Evolutionary conservation across 2,797 vertebrate genomes (phyloP).

Genomic region (Sebastes ruberrimus): DNA sequence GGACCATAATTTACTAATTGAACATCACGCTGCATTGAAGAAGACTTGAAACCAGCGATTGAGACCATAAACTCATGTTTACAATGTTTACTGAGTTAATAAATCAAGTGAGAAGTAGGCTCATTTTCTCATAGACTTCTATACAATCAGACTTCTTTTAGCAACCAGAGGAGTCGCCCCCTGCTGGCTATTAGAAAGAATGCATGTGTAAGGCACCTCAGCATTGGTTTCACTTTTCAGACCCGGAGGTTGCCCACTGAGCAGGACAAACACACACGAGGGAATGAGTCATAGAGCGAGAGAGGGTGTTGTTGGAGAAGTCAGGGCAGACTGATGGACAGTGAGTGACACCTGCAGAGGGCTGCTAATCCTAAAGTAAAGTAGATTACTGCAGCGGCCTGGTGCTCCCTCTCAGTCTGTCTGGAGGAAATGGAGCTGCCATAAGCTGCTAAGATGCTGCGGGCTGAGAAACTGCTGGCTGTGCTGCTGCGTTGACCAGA

Average conservation of each 20-base stretch:
- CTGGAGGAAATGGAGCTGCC: conserved; percentile 56
- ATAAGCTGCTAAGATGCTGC: conserved; percentile 47
- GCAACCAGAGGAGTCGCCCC: no score
- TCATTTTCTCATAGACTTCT: no score
- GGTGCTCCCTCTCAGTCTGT: conserved; percentile 29
- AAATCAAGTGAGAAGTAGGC: no score
- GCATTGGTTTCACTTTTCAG: no score
- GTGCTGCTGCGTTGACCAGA: conserved; percentile 17
- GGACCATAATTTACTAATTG: no score
- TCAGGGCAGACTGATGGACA: conserved; percentile 10
- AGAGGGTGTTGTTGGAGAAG: conserved; percentile 2
- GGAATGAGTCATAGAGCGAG: conserved; percentile 7
- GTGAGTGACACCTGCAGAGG: conserved; percentile 54
- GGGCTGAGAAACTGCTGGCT: conserved; percentile 33
- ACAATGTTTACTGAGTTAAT: no score
- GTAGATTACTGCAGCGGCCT: conserved; percentile 64
- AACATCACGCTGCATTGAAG: no score
- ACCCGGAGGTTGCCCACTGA: neutral
- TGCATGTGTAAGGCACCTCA: rapidly evolving
- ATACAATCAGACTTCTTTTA: no score
- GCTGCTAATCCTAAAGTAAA: conserved; percentile 67
- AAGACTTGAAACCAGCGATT: no score
- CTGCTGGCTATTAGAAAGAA: no score
- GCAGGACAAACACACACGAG: neutral
- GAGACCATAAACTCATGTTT: no score